Evolutionary conservation across 2,797 vertebrate genomes (phyloP), one percentile per base, ranked within the genome.

Genomic region (Clamator glandarius): DNA sequence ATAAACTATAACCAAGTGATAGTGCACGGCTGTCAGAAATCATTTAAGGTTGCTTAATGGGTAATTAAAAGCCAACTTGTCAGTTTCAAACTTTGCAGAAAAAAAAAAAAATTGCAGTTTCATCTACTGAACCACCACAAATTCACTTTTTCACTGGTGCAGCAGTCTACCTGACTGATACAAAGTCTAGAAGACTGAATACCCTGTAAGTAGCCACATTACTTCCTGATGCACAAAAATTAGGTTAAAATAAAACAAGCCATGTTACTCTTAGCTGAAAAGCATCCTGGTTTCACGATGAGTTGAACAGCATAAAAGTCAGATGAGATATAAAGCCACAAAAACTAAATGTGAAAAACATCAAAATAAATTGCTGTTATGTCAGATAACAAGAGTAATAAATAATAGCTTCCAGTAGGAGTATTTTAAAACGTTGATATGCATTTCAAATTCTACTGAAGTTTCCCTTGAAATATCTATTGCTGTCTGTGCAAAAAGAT

Each of bases 321-420:
- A 83, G 15, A 64, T 18, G 33, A 59, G 26, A 63, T 46, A 93
- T 9, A 36, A 95, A 95, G 33, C 9, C 79, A 73, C 74, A 90
- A 87, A 35, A 88, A 35, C 20, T 51, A 39, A 87, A 92, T 33
- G 24, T 16, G n/a, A 84, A 50, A 54, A 88, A 64, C 36, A 89
- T 87, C n/a, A 95, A 92, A 93, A 93, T 81, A 79, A 67, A 84
- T 36, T 58, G 41, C 31, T 48, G 92, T 61, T 23, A 33, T 64
- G 35, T 80, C 84, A 92, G 66, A 55, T 14, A 80, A 85, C 29
- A 88, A 19, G 35, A 96, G 36, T 89, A 68, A 91, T 83, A 78
- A 84, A 15, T 75, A 81, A 86, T 33, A 93, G 18, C 26, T 95
- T 85, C 66, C 85, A 96, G 55, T 50, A 78, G 50, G 39, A 70